Evolutionary conservation across 1,140 invertebrate species (phyloP).

Genomic region (Drosophila teissieri): DNA sequence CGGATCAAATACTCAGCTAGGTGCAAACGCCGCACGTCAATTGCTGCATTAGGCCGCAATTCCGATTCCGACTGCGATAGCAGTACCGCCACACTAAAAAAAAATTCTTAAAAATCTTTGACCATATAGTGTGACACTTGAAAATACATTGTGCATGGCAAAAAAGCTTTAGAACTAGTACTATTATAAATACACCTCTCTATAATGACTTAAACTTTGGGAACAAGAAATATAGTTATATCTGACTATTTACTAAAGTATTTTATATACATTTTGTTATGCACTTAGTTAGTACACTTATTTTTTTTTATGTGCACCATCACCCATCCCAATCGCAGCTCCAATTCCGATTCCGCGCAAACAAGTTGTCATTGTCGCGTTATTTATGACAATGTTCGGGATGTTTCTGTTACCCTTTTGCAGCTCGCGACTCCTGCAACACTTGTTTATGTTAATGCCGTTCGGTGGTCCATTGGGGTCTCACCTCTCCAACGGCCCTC

Average conservation of each 20-base stretch:
- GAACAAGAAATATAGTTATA: too few relatives aligned
- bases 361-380: conserved; percentile 81
- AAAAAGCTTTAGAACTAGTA: too few relatives aligned
- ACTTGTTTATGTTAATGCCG: conserved; percentile 76
- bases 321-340: conserved; percentile 28
- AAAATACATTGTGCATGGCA: too few relatives aligned
- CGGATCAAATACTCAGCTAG: conserved; percentile 71
- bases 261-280: too few relatives aligned
- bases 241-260: neutral
- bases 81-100: neutral
- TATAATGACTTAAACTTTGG: too few relatives aligned
- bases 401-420: conserved; percentile 67
- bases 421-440: conserved; percentile 42
- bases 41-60: conserved; percentile 70
- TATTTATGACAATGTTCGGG: conserved; percentile 83
- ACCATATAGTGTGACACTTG: too few relatives aligned
- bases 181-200: too few relatives aligned
- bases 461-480: conserved; percentile 6
- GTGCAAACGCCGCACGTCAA: conserved; percentile 82
- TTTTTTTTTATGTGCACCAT: neutral
- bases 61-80: conserved; percentile 40
- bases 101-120: too few relatives aligned
- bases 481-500: conserved; percentile 9
- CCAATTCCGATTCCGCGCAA: conserved; percentile 50
- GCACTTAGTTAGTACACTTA: neutral